phyloP scores from a whole-genome alignment of 1,140 invertebrate species.

The Lordiphosa collinella region DNA sequence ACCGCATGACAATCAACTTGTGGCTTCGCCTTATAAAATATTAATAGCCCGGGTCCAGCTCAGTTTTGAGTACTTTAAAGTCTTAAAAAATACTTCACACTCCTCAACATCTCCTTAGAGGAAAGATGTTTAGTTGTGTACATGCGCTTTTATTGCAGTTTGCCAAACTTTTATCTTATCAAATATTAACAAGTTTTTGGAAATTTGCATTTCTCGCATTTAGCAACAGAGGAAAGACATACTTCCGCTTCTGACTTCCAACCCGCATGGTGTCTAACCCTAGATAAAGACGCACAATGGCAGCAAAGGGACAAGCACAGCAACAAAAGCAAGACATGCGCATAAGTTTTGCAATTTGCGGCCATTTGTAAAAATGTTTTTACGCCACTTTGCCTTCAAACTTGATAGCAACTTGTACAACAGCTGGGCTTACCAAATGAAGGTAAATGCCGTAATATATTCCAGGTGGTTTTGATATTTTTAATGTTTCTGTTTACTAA shows the following conservation, averaged over 20 bases:
- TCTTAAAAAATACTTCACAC: slow-evolving; percentile 31
- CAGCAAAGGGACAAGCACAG: slow-evolving; percentile 1
- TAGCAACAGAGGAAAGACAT: slow-evolving; percentile 30
- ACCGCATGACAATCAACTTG: slow-evolving; percentile 30
- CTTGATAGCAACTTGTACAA: slow-evolving; percentile 42
- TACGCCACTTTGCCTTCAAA: slow-evolving; percentile 36
- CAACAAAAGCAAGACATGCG: slow-evolving; percentile 32
- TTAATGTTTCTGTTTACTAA: too few species aligned
- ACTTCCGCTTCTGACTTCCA: slow-evolving; percentile 16
- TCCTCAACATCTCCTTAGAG: slow-evolving; percentile 13
- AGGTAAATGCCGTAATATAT: background rate
- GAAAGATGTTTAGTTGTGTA: slow-evolving; percentile 13
- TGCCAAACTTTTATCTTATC: slow-evolving; percentile 64
- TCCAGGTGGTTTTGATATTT: too few species aligned
- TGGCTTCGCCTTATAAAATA: slow-evolving; percentile 21
- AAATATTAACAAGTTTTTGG: slow-evolving; percentile 64
- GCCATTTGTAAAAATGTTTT: slow-evolving; percentile 49
- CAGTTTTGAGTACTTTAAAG: slow-evolving; percentile 26
- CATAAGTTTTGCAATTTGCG: slow-evolving; percentile 39
- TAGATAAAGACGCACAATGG: slow-evolving; percentile 1
- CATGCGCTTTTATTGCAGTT: slow-evolving; percentile 63
- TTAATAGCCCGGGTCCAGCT: slow-evolving; percentile 26
- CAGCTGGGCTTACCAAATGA: slow-evolving; percentile 12
- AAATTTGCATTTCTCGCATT: slow-evolving; percentile 57
- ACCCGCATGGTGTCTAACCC: too few species aligned